These are phyloP conservation scores for Xiphias gladius DNA, from an alignment of 2,113 vertebrate genomes.

Conservation along the genomic window DNA sequence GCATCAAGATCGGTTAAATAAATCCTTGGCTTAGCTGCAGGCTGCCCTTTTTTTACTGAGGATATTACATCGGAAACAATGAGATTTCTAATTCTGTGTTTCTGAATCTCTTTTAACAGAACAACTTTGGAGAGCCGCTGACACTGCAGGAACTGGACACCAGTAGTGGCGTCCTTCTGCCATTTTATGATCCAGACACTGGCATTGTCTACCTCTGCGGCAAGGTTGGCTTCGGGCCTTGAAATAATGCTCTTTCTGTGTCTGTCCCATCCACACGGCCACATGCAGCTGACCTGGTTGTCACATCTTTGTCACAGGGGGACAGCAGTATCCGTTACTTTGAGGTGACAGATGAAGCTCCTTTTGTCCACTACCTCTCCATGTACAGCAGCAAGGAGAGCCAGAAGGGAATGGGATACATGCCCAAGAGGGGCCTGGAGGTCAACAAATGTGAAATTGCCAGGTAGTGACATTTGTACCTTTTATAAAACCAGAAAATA, in stretches of 20 bases:
- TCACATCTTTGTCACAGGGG: constrained; percentile 79
- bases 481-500: neutral
- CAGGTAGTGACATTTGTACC: constrained; percentile 78
- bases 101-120: constrained; percentile 73
- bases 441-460: constrained; percentile 95
- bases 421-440: constrained; percentile 94
- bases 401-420: constrained; percentile 93
- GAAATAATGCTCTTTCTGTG: neutral
- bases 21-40: constrained; percentile 17
- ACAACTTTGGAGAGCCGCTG: constrained; percentile 86
- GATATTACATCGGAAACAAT: neutral
- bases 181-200: constrained; percentile 92
- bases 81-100: neutral
- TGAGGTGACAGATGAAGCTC: constrained; percentile 91
- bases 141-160: constrained; percentile 93
- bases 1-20: neutral
- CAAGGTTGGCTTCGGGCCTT: constrained; percentile 82
- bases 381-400: constrained; percentile 94
- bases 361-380: constrained; percentile 91
- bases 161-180: constrained; percentile 92
- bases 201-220: constrained; percentile 91
- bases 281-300: neutral
- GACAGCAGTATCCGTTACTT: constrained; percentile 96
- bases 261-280: neutral
- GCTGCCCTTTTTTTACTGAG: neutral